These are phyloP conservation scores for Athalia circularis DNA, from an alignment of 2,888 invertebrate genomes.

Conservation along the genomic window DNA sequence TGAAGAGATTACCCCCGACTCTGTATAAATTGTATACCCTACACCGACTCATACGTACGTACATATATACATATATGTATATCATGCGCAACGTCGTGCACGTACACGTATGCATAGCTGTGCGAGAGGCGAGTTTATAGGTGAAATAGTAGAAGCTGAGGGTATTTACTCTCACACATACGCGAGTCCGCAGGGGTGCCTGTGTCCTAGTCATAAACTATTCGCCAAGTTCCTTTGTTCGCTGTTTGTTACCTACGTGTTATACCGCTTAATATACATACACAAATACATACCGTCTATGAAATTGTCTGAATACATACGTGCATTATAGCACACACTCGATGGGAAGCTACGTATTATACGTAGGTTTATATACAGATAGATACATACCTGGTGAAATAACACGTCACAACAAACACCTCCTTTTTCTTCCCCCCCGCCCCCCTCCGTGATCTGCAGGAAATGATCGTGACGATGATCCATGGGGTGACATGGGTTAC, in stretches of 20 bases:
- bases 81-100: background rate
- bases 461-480: too few relatives aligned
- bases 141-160: too few relatives aligned
- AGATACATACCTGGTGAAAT: too few relatives aligned
- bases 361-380: too few relatives aligned
- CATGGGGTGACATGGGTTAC: too few relatives aligned
- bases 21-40: background rate
- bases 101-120: background rate
- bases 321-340: background rate
- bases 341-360: background rate
- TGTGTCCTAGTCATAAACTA: constrained; percentile 28
- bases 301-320: constrained; percentile 16
- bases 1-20: constrained; percentile 40
- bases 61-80: background rate
- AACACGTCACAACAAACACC: too few relatives aligned
- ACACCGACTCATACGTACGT: background rate
- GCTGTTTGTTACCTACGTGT: constrained; percentile 4
- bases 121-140: background rate
- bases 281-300: too few relatives aligned
- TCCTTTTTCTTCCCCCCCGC: too few relatives aligned
- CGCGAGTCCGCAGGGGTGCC: background rate
- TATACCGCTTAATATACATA: constrained; percentile 7
- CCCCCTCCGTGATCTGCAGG: too few relatives aligned
- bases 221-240: constrained; percentile 35
- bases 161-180: background rate